Base-by-base conservation (phyloP, 2,888 invertebrate species). In the Pseudococcus viburni region DNA sequence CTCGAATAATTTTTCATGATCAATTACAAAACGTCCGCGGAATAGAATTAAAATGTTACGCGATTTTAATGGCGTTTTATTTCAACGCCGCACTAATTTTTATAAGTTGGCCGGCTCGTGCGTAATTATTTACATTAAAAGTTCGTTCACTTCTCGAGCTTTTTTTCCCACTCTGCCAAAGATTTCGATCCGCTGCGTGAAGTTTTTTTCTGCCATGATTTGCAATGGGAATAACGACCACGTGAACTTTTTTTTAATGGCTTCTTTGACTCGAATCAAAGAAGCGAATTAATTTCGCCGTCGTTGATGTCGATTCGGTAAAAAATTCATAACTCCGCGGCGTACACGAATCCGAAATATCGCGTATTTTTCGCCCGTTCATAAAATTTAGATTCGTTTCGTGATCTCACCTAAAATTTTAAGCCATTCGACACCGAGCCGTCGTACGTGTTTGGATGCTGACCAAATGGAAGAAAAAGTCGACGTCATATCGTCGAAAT, bases 111-210 rank as follows among this genome's bases (percentile, higher is more conserved):
- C 73, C 5, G 11, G 8, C 39, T 42, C 39, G 33, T 77, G 42
- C 42, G 33, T 77, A 77, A 77, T 77, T 77, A 77, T 77, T 77
- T 77, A 77, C 77, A 77, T 77, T 42, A 19, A 77, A 77, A 77
- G 77, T 77, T 77, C 77, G n/a, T 77, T 42, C 33, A 77, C 77
- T 42, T 9, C 15, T 39, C 12, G 39, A 77, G 17, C 39, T 77
- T 77, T 33, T 77, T 77, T 77, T 11, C 17, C 3, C 64, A 8
- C 42, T 42, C 42, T 42, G 5, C 73, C 15, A 64, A 64, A 64
- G 22, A 64, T 64, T 11, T 22, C 64, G 64, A 22, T 64, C 9
- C 12, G 59, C 5, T 19, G 59, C 59, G 19, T 8, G 22, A 22
- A 22, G 7, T 64, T 64, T 64, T 64, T 64, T 22, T 22, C 1